Evolutionary conservation across 2,113 vertebrate species (phyloP), one percentile per base, ranked within the genome.

Genomic region (Cryptomyrus ogoouensis): DNA sequence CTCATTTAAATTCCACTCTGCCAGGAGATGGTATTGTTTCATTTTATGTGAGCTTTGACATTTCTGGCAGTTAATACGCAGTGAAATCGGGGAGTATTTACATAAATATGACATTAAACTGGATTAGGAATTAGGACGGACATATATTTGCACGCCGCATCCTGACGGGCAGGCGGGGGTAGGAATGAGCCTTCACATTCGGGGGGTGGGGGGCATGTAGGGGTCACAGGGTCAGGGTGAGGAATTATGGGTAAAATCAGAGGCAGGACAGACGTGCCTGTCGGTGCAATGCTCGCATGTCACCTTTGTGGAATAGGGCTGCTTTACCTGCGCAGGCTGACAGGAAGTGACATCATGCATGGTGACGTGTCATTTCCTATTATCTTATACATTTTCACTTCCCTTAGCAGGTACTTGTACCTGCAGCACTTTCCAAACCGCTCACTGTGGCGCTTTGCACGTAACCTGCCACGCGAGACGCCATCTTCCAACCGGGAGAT

Each of bases 31-130:
- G 94, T 95, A 96, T 96, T 96, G 95, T 96, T 96, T 96, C 94
- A 96, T 96, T 96, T 96, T 96, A 96, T 96, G 96, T 96, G 96
- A 94, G 95, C 95, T 96, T 95, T 96, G 96, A 96, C 96, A 96
- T 96, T 96, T 96, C 96, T 96, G 92, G 92, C 94, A 93, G 93
- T 95, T 96, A 96, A 96, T 96, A 96, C 94, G 91, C 93, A 94
- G 95, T 93, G 95, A 96, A 96, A 96, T 95, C 93, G 91, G 92
- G 92, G 94, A 94, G 95, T 95, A 96, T 96, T 96, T 96, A 96
- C 96, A 96, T 96, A 96, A 96, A 96, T 96, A 95, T 95, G 95
- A 94, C 95, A 96, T 96, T 96, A 96, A 95, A 95, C 94, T 93
- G 93, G 93, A 95, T 95, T 96, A 96, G 94, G 95, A 96, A 96